phyloP scores from a whole-genome alignment of 2,797 vertebrate genomes.

The Ibycter americanus region DNA sequence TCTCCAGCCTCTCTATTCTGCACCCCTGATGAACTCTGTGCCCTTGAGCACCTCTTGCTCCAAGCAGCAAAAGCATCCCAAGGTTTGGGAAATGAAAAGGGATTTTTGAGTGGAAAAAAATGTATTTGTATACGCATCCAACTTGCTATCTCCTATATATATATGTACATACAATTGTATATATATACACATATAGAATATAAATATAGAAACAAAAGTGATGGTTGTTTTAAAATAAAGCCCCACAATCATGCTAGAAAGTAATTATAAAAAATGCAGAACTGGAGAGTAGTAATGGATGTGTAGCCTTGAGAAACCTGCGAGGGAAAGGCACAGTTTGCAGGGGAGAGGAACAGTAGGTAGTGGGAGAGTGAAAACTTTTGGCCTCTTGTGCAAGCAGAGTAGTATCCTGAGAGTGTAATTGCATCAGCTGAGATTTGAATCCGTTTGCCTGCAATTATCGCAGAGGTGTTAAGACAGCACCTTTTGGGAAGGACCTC shows the following conservation, averaged over 20 bases:
- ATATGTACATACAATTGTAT: too few species aligned
- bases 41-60: background rate
- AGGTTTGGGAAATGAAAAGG: background rate
- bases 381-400: background rate
- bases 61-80: background rate
- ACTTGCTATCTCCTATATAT: background rate
- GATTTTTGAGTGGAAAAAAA: background rate
- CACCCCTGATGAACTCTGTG: background rate
- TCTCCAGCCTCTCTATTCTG: background rate
- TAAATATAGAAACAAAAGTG: background rate
- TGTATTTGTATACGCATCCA: background rate
- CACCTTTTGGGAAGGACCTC: background rate
- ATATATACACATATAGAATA: too few species aligned
- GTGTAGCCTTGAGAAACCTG: background rate
- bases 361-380: background rate
- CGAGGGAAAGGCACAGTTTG: background rate
- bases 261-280: background rate
- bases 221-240: background rate
- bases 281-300: background rate
- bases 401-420: background rate
- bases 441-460: background rate
- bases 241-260: background rate
- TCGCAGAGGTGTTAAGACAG: background rate
- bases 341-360: rapidly evolving
- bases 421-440: background rate